Conservation (phyloP, 2,797 vertebrate genomes). For the Peromyscus nudipes region DNA sequence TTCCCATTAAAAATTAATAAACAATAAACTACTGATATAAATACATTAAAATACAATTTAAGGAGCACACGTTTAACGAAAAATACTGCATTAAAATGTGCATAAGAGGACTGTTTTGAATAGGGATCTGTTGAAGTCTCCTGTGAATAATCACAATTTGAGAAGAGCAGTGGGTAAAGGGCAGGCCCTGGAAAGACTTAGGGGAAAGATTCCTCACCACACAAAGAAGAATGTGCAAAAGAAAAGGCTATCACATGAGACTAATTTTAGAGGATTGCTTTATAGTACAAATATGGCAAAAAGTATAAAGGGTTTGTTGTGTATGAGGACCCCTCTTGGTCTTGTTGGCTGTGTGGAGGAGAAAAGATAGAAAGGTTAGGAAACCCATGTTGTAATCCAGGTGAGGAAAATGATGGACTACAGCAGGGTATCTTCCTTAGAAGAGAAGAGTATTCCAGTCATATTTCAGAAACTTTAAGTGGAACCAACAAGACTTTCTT, state of each 20-base stretch:
- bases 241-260: neutral
- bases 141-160: neutral
- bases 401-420: neutral
- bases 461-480: neutral
- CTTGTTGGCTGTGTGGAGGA: neutral
- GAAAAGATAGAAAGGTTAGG: neutral
- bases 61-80: constrained; percentile 22
- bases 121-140: neutral
- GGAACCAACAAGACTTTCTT: neutral
- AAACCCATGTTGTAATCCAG: neutral
- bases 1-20: constrained; percentile 44
- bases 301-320: neutral
- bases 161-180: neutral
- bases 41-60: constrained; percentile 46
- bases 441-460: neutral
- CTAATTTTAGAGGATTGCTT: neutral
- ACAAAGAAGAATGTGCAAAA: neutral
- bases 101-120: neutral
- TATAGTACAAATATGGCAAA: neutral
- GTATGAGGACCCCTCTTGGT: neutral
- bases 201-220: neutral
- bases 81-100: neutral
- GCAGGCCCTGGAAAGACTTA: neutral
- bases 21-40: constrained; percentile 20
- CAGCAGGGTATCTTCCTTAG: neutral